Evolutionary conservation across 2,113 vertebrate genomes (phyloP).

Genomic region (Oxyruncus cristatus): DNA sequence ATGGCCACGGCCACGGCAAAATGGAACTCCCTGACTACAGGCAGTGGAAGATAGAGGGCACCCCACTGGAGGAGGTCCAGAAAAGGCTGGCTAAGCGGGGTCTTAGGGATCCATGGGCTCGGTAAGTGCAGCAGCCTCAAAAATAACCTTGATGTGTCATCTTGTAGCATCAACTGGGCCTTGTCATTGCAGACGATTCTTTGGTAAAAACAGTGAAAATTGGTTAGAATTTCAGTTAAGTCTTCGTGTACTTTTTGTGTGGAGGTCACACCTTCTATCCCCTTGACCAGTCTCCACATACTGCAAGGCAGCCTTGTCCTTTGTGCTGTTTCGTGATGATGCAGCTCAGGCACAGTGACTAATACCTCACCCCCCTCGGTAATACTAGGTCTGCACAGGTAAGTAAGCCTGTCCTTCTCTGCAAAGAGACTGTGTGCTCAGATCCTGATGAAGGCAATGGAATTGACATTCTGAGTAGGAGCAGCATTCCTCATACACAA

Average conservation of each 20-base stretch:
- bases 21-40: slow-evolving; percentile 84
- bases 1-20: slow-evolving; percentile 71
- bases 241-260: rapidly evolving
- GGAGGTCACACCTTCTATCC: neutral
- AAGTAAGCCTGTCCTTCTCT: neutral
- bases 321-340: neutral
- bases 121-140: slow-evolving; percentile 71
- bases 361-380: neutral
- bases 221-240: neutral
- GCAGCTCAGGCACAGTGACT: neutral
- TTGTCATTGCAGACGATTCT: neutral
- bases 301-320: neutral
- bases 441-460: neutral
- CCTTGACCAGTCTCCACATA: neutral
- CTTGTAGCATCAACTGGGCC: neutral
- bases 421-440: neutral
- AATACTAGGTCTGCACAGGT: neutral
- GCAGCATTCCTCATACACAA: neutral
- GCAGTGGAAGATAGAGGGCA: slow-evolving; percentile 90
- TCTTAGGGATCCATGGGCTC: slow-evolving; percentile 89
- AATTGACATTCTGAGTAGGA: neutral
- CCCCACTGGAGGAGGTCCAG: slow-evolving; percentile 85
- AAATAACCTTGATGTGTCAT: neutral
- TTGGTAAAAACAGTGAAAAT: neutral
- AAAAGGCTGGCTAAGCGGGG: slow-evolving; percentile 80